Evolutionary conservation across 2,888 invertebrate genomes (phyloP), one percentile per base, ranked within the genome.

Genomic region (Campoletis raptor): DNA sequence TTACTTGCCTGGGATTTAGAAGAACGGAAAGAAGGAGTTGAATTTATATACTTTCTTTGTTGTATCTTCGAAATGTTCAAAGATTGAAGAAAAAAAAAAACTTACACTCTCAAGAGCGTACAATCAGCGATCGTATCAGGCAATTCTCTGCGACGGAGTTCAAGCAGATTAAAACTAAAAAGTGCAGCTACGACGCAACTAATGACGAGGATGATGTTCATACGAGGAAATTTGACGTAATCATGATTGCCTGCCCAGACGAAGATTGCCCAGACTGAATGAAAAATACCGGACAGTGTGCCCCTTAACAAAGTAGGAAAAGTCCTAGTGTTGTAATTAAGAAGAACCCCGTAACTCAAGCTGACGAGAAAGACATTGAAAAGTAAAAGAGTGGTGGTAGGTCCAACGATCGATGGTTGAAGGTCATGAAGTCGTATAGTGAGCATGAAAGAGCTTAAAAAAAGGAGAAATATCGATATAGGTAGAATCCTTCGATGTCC

Each of bases 121-220:
- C 85, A 87, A 86, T 90, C 90, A 7, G 40, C n/a, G 10, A 90
- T 61, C 4, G 89, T 90, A 69, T 90, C 90, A 15, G 90, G 90
- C 61, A 90, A 79, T 79, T 90, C 90, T 36, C 90, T 80, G 8
- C 80, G 54, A 61, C 83, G 54, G 15, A 90, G 83, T 69, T 90
- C 87, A 6, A 80, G 86, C 21, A 90, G 72, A 79, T 89, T 90
- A 9, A 89, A 79, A 67, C 87, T 87, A 37, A 89, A 87, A 18
- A 90, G 85, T 36, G 81, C 85, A 12, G 89, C 90, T 52, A 89
- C 36, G 45, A 89, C 72, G 64, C 87, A 88, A 6, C 87, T 72
- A 40, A 90, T 83, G 24, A 89, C 70, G 2, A 88, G 81, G 12
- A 82, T 52, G 45, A 88, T 85, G 24, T 83, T 84, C 45, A 77